Evolutionary conservation across 35 echinoderm and acorn worm species (phyloP).

Genomic region (Ophiothrix spiculata): DNA sequence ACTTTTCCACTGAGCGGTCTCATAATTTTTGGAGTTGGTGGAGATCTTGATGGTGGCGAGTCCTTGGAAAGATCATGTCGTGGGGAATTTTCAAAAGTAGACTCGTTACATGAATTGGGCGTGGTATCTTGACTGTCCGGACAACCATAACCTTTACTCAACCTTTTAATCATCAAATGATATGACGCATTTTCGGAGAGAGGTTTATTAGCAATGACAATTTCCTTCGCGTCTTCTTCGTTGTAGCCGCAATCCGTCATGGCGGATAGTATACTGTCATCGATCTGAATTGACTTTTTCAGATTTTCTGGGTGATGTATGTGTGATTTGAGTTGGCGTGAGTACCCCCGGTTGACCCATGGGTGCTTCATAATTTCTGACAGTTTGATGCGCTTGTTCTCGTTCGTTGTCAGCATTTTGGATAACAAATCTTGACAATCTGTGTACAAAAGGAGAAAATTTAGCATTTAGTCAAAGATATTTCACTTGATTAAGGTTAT

Average conservation of each 20-base stretch:
- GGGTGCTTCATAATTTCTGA: constrained; percentile 76
- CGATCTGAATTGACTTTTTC: not conserved
- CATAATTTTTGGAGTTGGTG: not conserved
- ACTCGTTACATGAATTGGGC: not conserved
- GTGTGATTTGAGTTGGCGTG: constrained; percentile 37
- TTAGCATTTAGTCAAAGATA: too few species aligned
- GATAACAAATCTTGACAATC: constrained; percentile 75
- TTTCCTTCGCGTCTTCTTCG: constrained; percentile 28
- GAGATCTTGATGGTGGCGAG: not conserved
- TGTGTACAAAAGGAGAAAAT: too few species aligned
- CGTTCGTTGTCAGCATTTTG: constrained; percentile 51
- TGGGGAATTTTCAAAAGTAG: not conserved
- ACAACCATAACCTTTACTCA: constrained; percentile 76
- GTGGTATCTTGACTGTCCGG: constrained; percentile 48
- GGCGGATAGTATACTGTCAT: constrained; percentile 40
- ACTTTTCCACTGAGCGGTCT: not conserved
- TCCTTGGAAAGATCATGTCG: not conserved
- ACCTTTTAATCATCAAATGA: constrained; percentile 62
- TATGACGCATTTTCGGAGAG: constrained; percentile 69
- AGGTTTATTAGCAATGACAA: constrained; percentile 63
- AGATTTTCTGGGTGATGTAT: constrained; percentile 24
- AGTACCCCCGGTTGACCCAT: constrained; percentile 84
- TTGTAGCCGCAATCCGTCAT: constrained; percentile 53
- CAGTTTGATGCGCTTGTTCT: constrained; percentile 57
- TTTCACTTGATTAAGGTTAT: not conserved